phyloP scores from a whole-genome alignment of 2,888 invertebrate genomes.

The Thymelicus acteon region DNA sequence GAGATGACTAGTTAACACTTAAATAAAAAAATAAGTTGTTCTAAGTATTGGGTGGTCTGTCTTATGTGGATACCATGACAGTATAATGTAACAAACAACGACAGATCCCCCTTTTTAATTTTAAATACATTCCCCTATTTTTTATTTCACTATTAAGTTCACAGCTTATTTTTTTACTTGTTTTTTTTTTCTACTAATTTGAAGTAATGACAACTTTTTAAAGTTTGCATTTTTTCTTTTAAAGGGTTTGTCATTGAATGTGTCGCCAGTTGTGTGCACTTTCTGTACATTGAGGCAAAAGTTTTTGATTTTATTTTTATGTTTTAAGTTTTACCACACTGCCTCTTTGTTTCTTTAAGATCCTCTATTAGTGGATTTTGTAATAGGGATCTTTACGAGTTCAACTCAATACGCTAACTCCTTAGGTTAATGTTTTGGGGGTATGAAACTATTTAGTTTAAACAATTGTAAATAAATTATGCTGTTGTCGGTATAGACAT shows the following conservation, averaged over 20 bases:
- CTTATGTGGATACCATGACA: slow-evolving; percentile 44
- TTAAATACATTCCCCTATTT: slow-evolving; percentile 48
- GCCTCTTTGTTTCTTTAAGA: slow-evolving; percentile 54
- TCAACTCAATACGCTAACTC: slow-evolving; percentile 56
- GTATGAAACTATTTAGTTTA: slow-evolving; percentile 9
- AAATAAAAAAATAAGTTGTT: slow-evolving; percentile 77
- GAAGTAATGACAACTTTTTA: slow-evolving; percentile 51
- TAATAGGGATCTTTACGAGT: slow-evolving; percentile 55
- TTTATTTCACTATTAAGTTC: slow-evolving; percentile 59
- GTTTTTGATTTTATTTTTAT: slow-evolving; percentile 37
- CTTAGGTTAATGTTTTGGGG: slow-evolving; percentile 49
- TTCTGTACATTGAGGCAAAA: slow-evolving; percentile 44
- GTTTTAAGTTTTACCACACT: slow-evolving; percentile 38
- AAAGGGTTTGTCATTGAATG: slow-evolving; percentile 40
- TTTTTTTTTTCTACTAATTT: slow-evolving; percentile 55
- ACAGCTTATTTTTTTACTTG: slow-evolving; percentile 80
- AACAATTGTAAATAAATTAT: slow-evolving; percentile 29
- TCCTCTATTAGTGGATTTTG: slow-evolving; percentile 54
- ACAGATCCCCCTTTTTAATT: slow-evolving; percentile 21
- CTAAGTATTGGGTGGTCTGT: slow-evolving; percentile 60
- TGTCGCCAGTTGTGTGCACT: slow-evolving; percentile 51
- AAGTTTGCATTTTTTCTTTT: slow-evolving; percentile 23
- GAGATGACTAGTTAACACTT: slow-evolving; percentile 69
- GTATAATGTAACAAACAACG: not conserved
- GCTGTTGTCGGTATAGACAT: not conserved